These are phyloP conservation scores for Fundulus diaphanus DNA, from an alignment of 2,797 vertebrate genomes.

Conservation along the genomic window DNA sequence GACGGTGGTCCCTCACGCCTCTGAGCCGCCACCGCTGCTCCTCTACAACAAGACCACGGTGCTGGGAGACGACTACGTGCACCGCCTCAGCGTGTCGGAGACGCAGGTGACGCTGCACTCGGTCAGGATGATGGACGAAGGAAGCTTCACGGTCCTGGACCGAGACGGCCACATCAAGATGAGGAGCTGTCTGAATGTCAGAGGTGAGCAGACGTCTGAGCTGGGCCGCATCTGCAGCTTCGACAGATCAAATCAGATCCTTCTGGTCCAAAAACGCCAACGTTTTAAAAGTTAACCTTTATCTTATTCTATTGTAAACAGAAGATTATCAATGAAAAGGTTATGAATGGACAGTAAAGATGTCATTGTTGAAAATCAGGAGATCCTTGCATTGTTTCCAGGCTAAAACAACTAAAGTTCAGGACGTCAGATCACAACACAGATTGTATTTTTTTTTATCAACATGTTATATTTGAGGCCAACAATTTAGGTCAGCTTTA, in stretches of 20 bases:
- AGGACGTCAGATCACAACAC: too few species aligned
- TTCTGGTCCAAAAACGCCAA: background rate
- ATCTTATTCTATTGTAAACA: background rate
- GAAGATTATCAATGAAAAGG: background rate
- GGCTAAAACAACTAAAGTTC: too few species aligned
- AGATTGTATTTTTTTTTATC: too few species aligned
- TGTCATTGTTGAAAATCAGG: too few species aligned
- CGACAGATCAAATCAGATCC: too few species aligned
- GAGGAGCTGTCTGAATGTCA: constrained; percentile 81
- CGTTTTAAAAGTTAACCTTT: background rate
- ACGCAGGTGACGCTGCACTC: constrained; percentile 68
- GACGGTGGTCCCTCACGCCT: constrained; percentile 30
- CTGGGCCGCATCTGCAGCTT: background rate
- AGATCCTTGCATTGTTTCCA: too few species aligned
- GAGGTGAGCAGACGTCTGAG: constrained; percentile 65
- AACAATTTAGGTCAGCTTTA: too few species aligned
- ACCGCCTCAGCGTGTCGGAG: constrained; percentile 68
- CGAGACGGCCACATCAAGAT: constrained; percentile 64
- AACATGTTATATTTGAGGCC: too few species aligned
- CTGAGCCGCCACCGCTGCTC: constrained; percentile 57
- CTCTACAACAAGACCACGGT: constrained; percentile 68
- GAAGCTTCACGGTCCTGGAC: constrained; percentile 79
- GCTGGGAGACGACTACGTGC: constrained; percentile 60
- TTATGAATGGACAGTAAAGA: too few species aligned
- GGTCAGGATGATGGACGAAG: constrained; percentile 77